Percentiles rank a stretch among this genome's conserved stretches.
These are phyloP conservation scores for Periphyllus acericola DNA, from an alignment of 2,888 invertebrate species.

Conservation along the genomic window DNA sequence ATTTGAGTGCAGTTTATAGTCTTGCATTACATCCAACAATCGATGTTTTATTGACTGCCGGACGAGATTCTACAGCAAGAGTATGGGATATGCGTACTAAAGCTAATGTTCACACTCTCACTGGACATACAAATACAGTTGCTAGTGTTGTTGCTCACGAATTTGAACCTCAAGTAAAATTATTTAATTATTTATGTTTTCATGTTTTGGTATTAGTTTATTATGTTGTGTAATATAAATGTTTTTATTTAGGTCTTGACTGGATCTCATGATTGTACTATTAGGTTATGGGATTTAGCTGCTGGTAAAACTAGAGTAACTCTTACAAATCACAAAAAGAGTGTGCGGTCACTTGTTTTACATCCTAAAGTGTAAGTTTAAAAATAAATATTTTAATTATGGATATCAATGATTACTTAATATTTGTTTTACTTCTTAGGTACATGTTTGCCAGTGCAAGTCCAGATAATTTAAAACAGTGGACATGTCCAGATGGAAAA, in stretches of 20 bases:
- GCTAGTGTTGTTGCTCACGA: conserved; percentile 94
- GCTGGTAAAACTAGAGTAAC: conserved; percentile 94
- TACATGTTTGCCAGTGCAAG: conserved; percentile 98
- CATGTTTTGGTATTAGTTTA: background rate
- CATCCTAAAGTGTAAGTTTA: conserved; percentile 76
- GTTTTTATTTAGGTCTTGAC: conserved; percentile 77
- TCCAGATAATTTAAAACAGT: conserved; percentile 98
- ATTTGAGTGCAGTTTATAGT: conserved; percentile 94
- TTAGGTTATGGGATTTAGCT: conserved; percentile 96
- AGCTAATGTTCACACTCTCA: conserved; percentile 95
- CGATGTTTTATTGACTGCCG: conserved; percentile 93
- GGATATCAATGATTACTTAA: background rate
- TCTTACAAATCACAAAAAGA: conserved; percentile 98
- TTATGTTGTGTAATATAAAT: background rate
- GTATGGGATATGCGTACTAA: conserved; percentile 99
- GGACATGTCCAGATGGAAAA: conserved; percentile 97
- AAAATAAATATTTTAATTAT: background rate
- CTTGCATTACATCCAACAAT: conserved; percentile 93
- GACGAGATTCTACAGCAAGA: conserved; percentile 94
- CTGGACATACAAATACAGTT: conserved; percentile 97
- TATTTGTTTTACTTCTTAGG: conserved; percentile 66
- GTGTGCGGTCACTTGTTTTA: conserved; percentile 80
- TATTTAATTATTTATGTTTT: conserved; percentile 19
- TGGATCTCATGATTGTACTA: conserved; percentile 95
- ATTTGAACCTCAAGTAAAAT: conserved; percentile 85